Conservation (phyloP, 2,113 vertebrate species). For the Pleuronectes platessa region DNA sequence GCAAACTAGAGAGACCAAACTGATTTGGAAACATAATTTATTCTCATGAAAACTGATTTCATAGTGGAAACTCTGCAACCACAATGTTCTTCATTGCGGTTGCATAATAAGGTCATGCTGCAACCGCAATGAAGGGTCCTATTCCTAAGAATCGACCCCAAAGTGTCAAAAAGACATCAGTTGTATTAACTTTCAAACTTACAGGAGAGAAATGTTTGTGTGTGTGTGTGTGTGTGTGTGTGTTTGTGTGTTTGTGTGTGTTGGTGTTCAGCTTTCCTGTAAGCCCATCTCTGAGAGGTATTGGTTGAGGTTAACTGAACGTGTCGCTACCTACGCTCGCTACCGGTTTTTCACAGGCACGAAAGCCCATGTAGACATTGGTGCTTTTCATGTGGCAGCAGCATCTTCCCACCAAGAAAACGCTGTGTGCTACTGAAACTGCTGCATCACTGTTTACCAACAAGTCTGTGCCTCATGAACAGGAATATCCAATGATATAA, state of each 20-base stretch:
- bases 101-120: background rate
- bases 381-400: constrained; percentile 71
- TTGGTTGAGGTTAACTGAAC: constrained; percentile 39
- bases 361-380: constrained; percentile 12
- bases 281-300: constrained; percentile 48
- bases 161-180: too few relatives aligned
- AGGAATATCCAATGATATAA: too few relatives aligned
- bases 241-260: background rate
- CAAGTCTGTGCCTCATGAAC: background rate
- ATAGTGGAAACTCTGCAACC: constrained; percentile 32
- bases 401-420: constrained; percentile 52
- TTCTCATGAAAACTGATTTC: background rate
- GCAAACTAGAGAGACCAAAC: background rate
- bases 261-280: constrained; percentile 52
- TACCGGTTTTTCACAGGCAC: constrained; percentile 3
- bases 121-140: constrained; percentile 1
- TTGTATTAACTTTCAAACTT: too few relatives aligned
- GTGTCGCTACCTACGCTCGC: background rate
- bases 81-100: background rate
- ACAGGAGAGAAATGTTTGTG: too few relatives aligned
- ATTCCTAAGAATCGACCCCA: constrained; percentile 5
- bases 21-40: background rate
- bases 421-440: constrained; percentile 51
- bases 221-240: too few relatives aligned
- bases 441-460: constrained; percentile 64